Base-by-base conservation (phyloP, 2,888 invertebrate species). In the Rhyacophila evoluta region DNA sequence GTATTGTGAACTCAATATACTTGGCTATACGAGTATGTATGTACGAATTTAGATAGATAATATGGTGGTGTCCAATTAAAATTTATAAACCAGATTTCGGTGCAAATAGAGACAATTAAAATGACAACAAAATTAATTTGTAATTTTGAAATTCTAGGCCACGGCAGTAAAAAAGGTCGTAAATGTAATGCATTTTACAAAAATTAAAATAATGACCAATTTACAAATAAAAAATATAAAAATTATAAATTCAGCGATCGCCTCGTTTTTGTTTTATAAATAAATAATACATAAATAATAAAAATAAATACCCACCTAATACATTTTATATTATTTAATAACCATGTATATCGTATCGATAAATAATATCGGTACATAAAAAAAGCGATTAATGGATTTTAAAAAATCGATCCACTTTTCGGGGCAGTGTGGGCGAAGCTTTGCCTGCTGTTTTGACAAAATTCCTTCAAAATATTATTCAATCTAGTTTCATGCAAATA, bases 251-350 rank as follows among this genome's bases (percentile, higher is more conserved):
- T 55, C 55, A 55, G 19, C 41, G 5, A 19, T 55, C 19, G 19
- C 25, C 19, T 19, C 19, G 29, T 33, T 33, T 33, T 33, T 55
- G 29, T 33, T 33, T 33, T 33, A 10, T 55, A 55, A 55, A 55
- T 55, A 55, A 55, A 55, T 55, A 55, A 55, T 2, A 19, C 55
- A 55, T 55, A 55, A 55, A 55, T 55, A 25, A 55, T 19, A 55
- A 41, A 41, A 39, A 55, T 55, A 19, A 25, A 55, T 55, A 55
- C 55, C 55, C 10, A 19, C 55, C 25, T 55, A 10, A 25, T 55
- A 19, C 19, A 25, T 55, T 55, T 55, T 55, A 25, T 25, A 10
- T 10, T 55, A 19, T 55, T 19, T 55, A 55, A 55, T 55, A 55
- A 55, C 55, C 55, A 25, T 55, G 55, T 25, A 19, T 55, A n/a